Conservation (phyloP, 2,888 invertebrate genomes). For the Arrhopalites spinosus region DNA sequence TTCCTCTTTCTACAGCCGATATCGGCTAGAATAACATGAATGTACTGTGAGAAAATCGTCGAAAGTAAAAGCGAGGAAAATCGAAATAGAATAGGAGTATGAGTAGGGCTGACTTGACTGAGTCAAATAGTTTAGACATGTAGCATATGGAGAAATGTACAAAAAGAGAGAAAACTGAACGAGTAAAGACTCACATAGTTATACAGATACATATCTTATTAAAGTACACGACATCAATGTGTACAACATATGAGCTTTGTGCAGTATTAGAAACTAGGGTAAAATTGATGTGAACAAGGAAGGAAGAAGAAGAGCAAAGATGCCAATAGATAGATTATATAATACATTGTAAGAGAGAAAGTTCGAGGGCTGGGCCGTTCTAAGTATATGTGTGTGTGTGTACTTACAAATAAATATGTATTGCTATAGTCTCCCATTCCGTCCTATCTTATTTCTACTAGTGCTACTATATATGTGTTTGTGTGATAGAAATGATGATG, state of each 20-base stretch:
- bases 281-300: not conserved
- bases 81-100: constrained; percentile 23
- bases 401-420: constrained; percentile 20
- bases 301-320: not conserved
- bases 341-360: not conserved
- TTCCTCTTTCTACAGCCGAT: constrained; percentile 21
- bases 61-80: constrained; percentile 29
- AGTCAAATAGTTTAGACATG: constrained; percentile 22
- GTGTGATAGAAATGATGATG: constrained; percentile 24
- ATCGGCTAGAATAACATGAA: constrained; percentile 15
- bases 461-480: not conserved
- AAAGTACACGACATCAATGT: not conserved
- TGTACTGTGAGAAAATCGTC: constrained; percentile 29
- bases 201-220: not conserved
- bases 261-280: not conserved
- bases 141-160: constrained; percentile 15
- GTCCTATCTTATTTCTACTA: constrained; percentile 7
- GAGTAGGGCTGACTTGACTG: constrained; percentile 1
- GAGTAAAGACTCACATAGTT: not conserved
- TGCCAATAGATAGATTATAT: constrained; percentile 8
- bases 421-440: constrained; percentile 1
- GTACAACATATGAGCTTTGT: not conserved
- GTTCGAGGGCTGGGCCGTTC: not conserved
- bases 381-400: constrained; percentile 4
- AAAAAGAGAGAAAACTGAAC: not conserved